Percentiles rank a stretch among this genome's conserved stretches.
phyloP scores from a whole-genome alignment of 53 echinoderm and acorn worm species.

The Paelopatides confundens region DNA sequence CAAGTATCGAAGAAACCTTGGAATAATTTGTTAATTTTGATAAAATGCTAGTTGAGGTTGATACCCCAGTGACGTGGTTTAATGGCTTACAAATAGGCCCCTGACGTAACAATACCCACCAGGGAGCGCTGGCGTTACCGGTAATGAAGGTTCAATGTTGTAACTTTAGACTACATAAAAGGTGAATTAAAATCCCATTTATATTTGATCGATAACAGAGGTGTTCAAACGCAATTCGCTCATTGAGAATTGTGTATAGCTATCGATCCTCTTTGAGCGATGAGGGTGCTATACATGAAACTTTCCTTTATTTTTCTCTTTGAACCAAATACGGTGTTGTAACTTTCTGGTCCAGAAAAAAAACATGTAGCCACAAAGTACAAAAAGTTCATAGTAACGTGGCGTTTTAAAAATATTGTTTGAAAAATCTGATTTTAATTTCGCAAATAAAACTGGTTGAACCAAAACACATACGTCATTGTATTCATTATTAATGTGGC shows the following conservation, averaged over 20 bases:
- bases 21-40: slow-evolving; percentile 42
- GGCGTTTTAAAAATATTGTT: too few species aligned
- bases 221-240: not conserved
- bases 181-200: slow-evolving; percentile 31
- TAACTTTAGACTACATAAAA: slow-evolving; percentile 24
- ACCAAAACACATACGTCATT: too few species aligned
- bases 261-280: not conserved
- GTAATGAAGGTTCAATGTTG: slow-evolving; percentile 41
- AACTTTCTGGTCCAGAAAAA: too few species aligned
- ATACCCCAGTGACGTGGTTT: slow-evolving; percentile 28
- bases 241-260: slow-evolving; percentile 5
- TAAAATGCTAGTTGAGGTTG: slow-evolving; percentile 34
- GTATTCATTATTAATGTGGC: too few species aligned
- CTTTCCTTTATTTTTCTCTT: not conserved
- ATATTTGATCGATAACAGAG: not conserved
- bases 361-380: too few species aligned
- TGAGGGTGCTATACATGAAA: not conserved
- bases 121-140: slow-evolving; percentile 34
- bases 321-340: too few species aligned
- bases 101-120: slow-evolving; percentile 31
- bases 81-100: slow-evolving; percentile 33
- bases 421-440: too few species aligned
- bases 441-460: too few species aligned
- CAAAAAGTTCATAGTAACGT: too few species aligned
- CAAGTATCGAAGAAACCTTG: slow-evolving; percentile 28